Conservation (phyloP, 2,113 vertebrate species). For the Laticauda colubrina region DNA sequence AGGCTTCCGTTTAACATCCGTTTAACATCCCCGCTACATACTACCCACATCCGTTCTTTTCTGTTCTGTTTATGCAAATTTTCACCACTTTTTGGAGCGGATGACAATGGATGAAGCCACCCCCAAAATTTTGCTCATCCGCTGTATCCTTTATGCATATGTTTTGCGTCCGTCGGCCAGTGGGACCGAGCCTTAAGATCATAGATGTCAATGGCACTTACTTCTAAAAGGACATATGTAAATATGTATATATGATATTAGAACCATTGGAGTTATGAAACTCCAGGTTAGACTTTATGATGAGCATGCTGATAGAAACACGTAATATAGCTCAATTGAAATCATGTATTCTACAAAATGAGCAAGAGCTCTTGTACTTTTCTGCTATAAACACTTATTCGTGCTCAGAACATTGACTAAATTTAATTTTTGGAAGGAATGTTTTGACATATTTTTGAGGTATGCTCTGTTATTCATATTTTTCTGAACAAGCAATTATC, state of each 20-base stretch:
- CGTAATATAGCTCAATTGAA: slow-evolving; percentile 52
- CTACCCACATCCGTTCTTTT: no score
- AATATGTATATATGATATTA: slow-evolving; percentile 39
- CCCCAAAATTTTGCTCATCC: no score
- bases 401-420: slow-evolving; percentile 35
- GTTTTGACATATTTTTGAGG: slow-evolving; percentile 48
- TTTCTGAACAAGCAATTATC: slow-evolving; percentile 22
- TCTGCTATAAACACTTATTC: neutral
- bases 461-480: slow-evolving; percentile 32
- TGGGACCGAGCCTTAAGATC: no score
- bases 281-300: slow-evolving; percentile 29
- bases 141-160: no score
- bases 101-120: no score
- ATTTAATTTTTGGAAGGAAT: slow-evolving; percentile 35
- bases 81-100: no score
- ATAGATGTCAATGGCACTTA: neutral
- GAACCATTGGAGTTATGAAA: slow-evolving; percentile 35
- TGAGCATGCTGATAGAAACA: slow-evolving; percentile 49
- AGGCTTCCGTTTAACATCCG: no score
- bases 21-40: no score
- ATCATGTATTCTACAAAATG: slow-evolving; percentile 34
- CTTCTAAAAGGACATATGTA: neutral
- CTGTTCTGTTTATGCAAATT: no score
- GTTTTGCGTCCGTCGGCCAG: no score
- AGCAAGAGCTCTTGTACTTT: slow-evolving; percentile 28